phyloP scores from a whole-genome alignment of 2,113 vertebrate genomes.

The Pelodiscus sinensis region DNA sequence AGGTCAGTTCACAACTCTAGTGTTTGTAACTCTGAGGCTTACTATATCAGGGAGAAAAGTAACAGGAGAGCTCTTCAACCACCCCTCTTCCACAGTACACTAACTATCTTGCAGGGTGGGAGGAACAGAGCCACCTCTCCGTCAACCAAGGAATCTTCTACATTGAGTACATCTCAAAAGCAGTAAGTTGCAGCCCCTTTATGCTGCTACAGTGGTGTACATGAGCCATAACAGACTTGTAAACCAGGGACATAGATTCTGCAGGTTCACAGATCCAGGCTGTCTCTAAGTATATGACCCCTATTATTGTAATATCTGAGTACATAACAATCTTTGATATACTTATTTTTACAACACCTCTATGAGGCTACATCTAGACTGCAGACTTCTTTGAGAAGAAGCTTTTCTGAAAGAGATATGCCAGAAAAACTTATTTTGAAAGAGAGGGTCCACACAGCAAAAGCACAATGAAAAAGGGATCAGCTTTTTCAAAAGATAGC shows the following conservation, averaged over 20 bases:
- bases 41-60: neutral
- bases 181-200: neutral
- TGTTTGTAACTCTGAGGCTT: too few relatives aligned
- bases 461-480: too few relatives aligned
- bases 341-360: neutral
- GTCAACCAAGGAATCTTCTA: neutral
- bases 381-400: too few relatives aligned
- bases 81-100: neutral
- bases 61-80: fast-evolving
- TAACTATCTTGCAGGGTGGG: fast-evolving
- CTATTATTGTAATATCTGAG: neutral
- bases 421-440: too few relatives aligned
- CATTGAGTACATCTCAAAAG: neutral
- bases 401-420: too few relatives aligned
- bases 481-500: too few relatives aligned
- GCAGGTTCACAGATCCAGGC: neutral
- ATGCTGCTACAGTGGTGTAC: neutral
- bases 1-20: too few relatives aligned
- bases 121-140: neutral
- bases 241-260: neutral
- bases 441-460: too few relatives aligned
- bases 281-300: neutral
- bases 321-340: too few relatives aligned
- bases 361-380: neutral
- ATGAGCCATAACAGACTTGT: neutral